A percentile compares a stretch with the other conserved stretches of the same genome.
These are phyloP conservation scores for Brachionus plicatilis DNA, from an alignment of 1,140 invertebrate genomes.

Conservation along the genomic window DNA sequence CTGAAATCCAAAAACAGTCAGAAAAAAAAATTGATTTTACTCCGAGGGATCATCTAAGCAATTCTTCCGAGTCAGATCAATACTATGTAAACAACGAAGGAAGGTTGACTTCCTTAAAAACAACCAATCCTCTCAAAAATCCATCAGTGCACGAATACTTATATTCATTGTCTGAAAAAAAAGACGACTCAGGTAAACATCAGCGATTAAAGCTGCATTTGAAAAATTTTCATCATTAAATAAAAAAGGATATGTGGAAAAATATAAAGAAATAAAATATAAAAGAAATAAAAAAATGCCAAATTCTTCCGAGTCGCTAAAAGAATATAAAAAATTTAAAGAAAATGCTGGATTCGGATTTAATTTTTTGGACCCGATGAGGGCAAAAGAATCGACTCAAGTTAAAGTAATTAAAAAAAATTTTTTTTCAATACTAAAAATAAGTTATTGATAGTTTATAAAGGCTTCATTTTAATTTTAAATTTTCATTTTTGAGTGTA, in stretches of 20 bases:
- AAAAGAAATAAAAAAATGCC: neutral
- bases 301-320: neutral
- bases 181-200: neutral
- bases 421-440: neutral
- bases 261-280: conserved; percentile 20
- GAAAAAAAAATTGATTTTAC: neutral
- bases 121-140: neutral
- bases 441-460: neutral
- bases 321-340: conserved; percentile 27
- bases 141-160: neutral
- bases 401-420: neutral
- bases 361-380: conserved; percentile 8
- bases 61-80: neutral
- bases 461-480: neutral
- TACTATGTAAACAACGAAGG: neutral
- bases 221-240: neutral
- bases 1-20: neutral
- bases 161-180: neutral
- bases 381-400: neutral
- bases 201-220: neutral
- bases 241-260: conserved; percentile 7
- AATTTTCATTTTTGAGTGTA: neutral
- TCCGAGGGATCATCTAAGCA: neutral
- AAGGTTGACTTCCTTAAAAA: neutral
- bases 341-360: conserved; percentile 25